These are phyloP conservation scores for Limonius californicus DNA, from an alignment of 1,140 invertebrate genomes.

Conservation along the genomic window DNA sequence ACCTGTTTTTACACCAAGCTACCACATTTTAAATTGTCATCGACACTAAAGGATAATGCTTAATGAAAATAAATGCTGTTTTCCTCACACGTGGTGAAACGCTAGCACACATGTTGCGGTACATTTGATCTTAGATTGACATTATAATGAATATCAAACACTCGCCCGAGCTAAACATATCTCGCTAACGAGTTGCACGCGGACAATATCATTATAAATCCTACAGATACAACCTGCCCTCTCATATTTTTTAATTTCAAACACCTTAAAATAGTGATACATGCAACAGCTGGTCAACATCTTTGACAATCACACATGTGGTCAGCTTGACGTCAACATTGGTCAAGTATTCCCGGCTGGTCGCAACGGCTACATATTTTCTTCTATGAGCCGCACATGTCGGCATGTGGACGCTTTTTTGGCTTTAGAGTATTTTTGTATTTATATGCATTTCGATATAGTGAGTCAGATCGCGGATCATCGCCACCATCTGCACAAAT, in stretches of 20 bases:
- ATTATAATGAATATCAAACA: constrained; percentile 30
- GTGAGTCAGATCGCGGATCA: too few relatives aligned
- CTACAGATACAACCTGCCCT: constrained; percentile 21
- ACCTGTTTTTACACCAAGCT: neutral
- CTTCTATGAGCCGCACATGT: neutral
- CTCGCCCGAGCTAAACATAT: constrained; percentile 20
- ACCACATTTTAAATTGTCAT: constrained; percentile 17
- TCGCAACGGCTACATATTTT: neutral
- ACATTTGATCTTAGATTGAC: constrained; percentile 32
- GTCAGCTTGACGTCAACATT: constrained; percentile 27
- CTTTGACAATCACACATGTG: constrained; percentile 28
- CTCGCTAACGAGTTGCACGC: constrained; percentile 19
- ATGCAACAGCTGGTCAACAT: constrained; percentile 26
- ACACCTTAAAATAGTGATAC: constrained; percentile 24
- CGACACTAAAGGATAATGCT: constrained; percentile 29
- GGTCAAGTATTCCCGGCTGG: neutral
- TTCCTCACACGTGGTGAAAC: constrained; percentile 26
- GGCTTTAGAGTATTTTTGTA: too few relatives aligned
- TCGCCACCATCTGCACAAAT: too few relatives aligned
- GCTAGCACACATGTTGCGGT: constrained; percentile 27
- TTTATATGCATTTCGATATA: too few relatives aligned
- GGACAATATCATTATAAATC: constrained; percentile 28
- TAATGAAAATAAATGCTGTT: constrained; percentile 28
- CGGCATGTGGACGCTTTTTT: neutral
- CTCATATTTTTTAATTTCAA: constrained; percentile 24